A percentile compares a stretch with the other conserved stretches of the same genome.
phyloP scores from a whole-genome alignment of 2,113 vertebrate species.

The Ornithorhynchus anatinus region DNA sequence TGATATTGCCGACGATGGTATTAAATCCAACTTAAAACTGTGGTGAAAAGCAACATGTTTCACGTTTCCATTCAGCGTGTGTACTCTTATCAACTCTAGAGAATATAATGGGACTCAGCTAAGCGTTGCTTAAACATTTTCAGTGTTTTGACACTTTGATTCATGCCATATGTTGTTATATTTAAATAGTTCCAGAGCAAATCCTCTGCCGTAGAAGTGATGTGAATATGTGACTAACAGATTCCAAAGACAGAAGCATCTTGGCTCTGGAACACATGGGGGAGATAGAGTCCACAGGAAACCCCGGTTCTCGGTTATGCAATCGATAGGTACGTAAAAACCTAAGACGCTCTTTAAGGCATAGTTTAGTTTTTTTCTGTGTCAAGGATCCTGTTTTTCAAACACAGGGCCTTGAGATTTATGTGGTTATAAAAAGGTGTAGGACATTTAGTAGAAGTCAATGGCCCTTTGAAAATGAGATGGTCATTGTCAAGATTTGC shows the following conservation, averaged over 20 bases:
- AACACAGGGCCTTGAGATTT: conserved; percentile 3
- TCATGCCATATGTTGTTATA: neutral
- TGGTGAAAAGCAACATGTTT: too few species aligned
- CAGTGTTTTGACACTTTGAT: neutral
- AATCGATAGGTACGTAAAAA: neutral
- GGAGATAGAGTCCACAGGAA: neutral
- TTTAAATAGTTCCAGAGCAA: too few species aligned
- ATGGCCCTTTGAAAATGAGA: conserved; percentile 5
- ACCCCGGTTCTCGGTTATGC: neutral
- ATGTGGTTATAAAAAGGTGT: neutral
- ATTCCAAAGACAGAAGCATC: neutral
- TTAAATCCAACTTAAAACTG: too few species aligned
- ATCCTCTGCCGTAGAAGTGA: neutral
- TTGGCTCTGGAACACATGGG: neutral
- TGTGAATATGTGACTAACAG: neutral
- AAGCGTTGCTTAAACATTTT: neutral
- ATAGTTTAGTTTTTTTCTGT: neutral
- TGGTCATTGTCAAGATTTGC: neutral
- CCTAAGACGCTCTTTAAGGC: accelerated
- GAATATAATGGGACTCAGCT: neutral
- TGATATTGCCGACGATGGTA: too few species aligned
- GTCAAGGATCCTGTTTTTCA: neutral
- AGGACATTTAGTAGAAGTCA: conserved; percentile 1
- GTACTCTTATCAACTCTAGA: too few species aligned
- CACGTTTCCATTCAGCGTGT: too few species aligned